Evolutionary conservation across 2,113 vertebrate genomes (phyloP), one percentile per base, ranked within the genome.

Genomic region (Gorsachius goisagi): DNA sequence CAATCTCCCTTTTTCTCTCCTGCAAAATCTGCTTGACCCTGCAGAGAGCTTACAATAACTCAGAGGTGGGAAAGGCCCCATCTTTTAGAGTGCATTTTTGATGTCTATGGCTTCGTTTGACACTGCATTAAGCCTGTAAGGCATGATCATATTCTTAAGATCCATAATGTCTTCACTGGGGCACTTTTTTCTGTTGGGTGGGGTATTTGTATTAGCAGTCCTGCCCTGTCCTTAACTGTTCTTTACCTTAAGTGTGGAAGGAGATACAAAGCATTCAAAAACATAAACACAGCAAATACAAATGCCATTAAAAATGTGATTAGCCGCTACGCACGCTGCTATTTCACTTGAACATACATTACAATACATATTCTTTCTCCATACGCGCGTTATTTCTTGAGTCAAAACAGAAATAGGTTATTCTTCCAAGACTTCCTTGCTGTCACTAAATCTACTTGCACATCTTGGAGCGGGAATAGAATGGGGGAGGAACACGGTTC

Each of bases 381-480:
- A 45, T 14, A 62, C 7, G 8, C 1, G 1, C 44, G 12, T 47
- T 50, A 30, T 33, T 83, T 32, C 80, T 75, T 28, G 30, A 95
- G 58, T 69, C 52, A 58, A 69, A 75, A 32, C 66, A 94, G 66
- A 85, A 88, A 41, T 4, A 56, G 47, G 35, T 84, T 79, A 76
- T 67, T 79, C 77, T 86, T 85, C 84, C 72, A 91, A 69, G 84
- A 83, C 37, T 89, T 80, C 68, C 88, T 66, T 72, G 81, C 85
- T 89, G 81, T 80, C 91, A 72, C 68, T 83, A 63, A 23, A 89
- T 39, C 76, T 82, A 53, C 80, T 91, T 74, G 73, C 67, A 35
- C 49, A 53, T 80, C 85, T 89, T 56, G 53, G 37, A 80, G 88
- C 83, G 62, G 93, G 79, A 92, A 93, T 32, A 30, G 71, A 66